A percentile compares a stretch with the other conserved stretches of the same genome.
Conservation (phyloP, 2,113 vertebrate genomes). For the Gymnocephalus cernua region DNA sequence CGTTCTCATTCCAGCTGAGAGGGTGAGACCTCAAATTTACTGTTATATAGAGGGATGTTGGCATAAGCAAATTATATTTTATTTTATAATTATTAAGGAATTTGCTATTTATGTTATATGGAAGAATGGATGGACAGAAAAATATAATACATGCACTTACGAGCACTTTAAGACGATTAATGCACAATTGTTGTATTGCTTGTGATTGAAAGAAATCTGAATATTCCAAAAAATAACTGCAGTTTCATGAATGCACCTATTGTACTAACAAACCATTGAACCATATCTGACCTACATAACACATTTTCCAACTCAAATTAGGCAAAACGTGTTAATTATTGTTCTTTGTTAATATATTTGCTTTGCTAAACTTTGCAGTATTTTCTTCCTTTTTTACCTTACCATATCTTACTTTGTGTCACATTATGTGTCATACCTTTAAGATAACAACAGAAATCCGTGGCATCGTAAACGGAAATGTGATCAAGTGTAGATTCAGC, state of each 20-base stretch:
- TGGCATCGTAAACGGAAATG: rapidly evolving
- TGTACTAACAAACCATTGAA: not conserved
- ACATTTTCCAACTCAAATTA: no score
- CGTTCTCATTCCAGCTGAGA: rapidly evolving
- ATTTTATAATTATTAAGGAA: no score
- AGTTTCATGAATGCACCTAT: not conserved
- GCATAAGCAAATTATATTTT: not conserved
- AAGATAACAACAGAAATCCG: not conserved
- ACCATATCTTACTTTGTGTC: not conserved
- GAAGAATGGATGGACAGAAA: not conserved
- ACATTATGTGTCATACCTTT: not conserved
- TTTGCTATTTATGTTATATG: not conserved
- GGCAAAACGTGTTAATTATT: no score
- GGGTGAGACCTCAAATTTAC: conserved; percentile 21
- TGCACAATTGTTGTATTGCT: no score
- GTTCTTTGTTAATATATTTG: not conserved
- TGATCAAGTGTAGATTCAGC: conserved; percentile 54
- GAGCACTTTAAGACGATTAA: no score
- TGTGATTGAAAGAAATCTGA: not conserved
- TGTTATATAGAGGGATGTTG: not conserved
- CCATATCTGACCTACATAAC: no score
- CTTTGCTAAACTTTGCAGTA: not conserved
- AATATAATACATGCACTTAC: not conserved
- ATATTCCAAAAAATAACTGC: not conserved
- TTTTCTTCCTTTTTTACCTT: not conserved